These are phyloP conservation scores for Acridotheres tristis DNA, from an alignment of 2,797 vertebrate genomes.

Conservation along the genomic window DNA sequence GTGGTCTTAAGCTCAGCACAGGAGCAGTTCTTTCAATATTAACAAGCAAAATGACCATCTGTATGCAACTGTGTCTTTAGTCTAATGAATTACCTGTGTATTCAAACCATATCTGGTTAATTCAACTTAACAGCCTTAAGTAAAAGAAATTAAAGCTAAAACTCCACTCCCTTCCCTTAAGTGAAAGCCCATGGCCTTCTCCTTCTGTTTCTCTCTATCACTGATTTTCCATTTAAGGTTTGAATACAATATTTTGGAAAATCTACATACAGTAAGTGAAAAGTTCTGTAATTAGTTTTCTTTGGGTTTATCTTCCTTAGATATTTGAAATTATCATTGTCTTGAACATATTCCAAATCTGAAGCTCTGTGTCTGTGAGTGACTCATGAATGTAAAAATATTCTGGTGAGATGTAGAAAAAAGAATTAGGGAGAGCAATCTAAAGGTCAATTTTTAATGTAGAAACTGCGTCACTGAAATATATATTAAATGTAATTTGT, in stretches of 20 bases:
- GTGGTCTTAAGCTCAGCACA: background rate
- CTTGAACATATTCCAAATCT: background rate
- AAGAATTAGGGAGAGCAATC: background rate
- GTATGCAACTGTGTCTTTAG: background rate
- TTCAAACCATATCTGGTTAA: background rate
- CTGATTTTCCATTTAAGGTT: conserved; percentile 18
- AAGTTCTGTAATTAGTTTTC: background rate
- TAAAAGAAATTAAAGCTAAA: background rate
- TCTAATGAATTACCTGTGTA: conserved; percentile 22
- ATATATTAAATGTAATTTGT: background rate
- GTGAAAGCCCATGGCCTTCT: background rate
- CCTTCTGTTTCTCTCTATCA: background rate
- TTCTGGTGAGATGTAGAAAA: background rate
- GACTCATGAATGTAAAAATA: background rate
- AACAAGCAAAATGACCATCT: background rate
- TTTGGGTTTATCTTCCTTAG: background rate
- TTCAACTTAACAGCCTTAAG: background rate
- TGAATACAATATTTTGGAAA: background rate
- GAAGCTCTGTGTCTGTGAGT: background rate
- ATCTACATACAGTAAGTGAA: background rate
- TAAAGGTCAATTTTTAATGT: background rate
- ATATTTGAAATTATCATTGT: background rate
- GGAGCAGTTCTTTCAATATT: conserved; percentile 12
- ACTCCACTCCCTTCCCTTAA: background rate
- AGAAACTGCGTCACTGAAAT: background rate